Base-by-base conservation (phyloP, 2,888 invertebrate genomes). In the Sturmia bella region DNA sequence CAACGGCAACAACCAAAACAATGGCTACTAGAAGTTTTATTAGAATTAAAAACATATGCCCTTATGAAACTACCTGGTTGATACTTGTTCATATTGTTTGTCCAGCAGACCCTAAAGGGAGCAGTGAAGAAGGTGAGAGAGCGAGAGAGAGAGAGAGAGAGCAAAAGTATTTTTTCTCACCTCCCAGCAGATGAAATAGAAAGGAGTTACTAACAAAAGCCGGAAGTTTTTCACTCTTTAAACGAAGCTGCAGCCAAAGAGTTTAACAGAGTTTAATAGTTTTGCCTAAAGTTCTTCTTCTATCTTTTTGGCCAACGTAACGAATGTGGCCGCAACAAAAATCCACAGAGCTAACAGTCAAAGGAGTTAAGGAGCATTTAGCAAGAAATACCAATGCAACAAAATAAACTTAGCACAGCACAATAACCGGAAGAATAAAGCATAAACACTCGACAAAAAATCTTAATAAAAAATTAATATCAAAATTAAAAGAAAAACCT, bases 201-300 rank as follows among this genome's bases (percentile, higher is more conserved):
- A 63, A 39, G 19, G 17, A 43, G 43, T 32, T 52, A 21, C 4
- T 7, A 43, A 57, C 56, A 77, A 70, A 63, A 68, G 73, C 52
- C 82, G 78, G 76, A 82, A 82, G 70, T 78, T 75, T 66, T 78
- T 74, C 74, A 82, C 82, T 82, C 78, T 78, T 82, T 82, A 78
- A 82, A 75, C 82, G 82, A 66, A 82, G 78, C 74, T 74, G 52
- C 57, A 78, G 59, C 64, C 66, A 75, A 78, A 61, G 82, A 56
- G 63, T 72, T 56, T 56, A 32, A 64, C 63, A 21, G 57, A 56
- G 72, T 76, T 80, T 39, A 21, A 45, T 37, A 45, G 21, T 68
- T 74, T 48, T 17, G 54, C 50, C 66, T 54, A 32, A 63, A 68
- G 27, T 72, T 75, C 27, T 72, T 75, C 27, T 73, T 73, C 68